Evolutionary conservation across 2,888 invertebrate species (phyloP).

Genomic region (Drosophila siamana): DNA sequence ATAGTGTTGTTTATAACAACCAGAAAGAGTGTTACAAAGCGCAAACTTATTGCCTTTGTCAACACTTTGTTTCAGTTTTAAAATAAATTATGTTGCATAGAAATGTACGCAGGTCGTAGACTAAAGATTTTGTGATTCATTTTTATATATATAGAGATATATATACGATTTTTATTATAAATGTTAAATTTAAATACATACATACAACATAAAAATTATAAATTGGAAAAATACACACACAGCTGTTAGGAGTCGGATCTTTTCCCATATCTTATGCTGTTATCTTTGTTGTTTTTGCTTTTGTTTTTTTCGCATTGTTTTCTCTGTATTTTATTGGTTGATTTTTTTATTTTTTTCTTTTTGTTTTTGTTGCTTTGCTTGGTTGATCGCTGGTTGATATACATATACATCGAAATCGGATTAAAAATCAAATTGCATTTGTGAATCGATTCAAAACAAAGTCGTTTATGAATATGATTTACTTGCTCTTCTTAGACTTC

Average conservation of each 20-base stretch:
- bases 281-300: conserved; percentile 24
- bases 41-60: too few relatives aligned
- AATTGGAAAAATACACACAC: conserved; percentile 74
- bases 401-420: conserved; percentile 31
- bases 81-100: too few relatives aligned
- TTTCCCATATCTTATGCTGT: conserved; percentile 29
- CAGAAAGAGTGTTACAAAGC: too few relatives aligned
- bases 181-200: conserved; percentile 80
- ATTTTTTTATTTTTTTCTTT: conserved; percentile 23
- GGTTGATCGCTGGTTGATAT: conserved; percentile 52
- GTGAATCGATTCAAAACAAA: conserved; percentile 59
- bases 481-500: conserved; percentile 41
- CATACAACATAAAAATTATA: conserved; percentile 81
- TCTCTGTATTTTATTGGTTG: conserved; percentile 23
- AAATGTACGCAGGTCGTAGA: too few relatives aligned
- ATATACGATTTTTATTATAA: conserved; percentile 79
- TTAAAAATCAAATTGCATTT: conserved; percentile 46
- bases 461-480: conserved; percentile 49
- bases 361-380: conserved; percentile 51
- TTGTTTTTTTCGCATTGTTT: conserved; percentile 13
- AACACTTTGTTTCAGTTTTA: too few relatives aligned
- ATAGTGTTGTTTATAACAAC: too few relatives aligned
- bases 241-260: conserved; percentile 50
- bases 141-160: conserved; percentile 55
- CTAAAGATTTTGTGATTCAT: conserved; percentile 14